Base-by-base conservation (phyloP, 2,113 vertebrate species). In the Argyrosomus japonicus region DNA sequence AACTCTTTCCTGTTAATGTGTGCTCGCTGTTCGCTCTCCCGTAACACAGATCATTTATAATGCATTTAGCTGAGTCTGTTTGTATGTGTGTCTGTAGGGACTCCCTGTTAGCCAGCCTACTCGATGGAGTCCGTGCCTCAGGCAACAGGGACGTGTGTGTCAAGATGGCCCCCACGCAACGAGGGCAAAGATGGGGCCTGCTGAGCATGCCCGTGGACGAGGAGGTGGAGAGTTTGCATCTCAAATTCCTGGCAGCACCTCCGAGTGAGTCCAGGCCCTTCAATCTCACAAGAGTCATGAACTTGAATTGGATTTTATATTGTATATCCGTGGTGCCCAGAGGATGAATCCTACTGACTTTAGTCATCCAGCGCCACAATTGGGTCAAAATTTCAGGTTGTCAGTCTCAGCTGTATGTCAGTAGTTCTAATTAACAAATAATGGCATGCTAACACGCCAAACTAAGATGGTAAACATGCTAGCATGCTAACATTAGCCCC, bases 121-220 rank as follows among this genome's bases (percentile, higher is more conserved):
- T 99, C 51, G 98, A 99, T 93, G 97, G 98, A 77, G 98, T 99
- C 45, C 96, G 98, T 85, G 98, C 98, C 2, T 99, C 98, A 71
- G 98, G 98, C 53, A 99, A 99, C 86, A 96, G 98, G 90, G 98
- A 99, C 75, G 97, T 99, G 56, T 99, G 98, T 91, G 98, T 99
- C 62, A 99, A 99, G 94, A 99, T 99, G 98, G 96, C 96, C 5
- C 89, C 97, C 40, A 99, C 98, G 0, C 96, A 96, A 17, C 96
- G 98, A 93, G 98, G 98, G 5, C 98, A 99, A 77, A 95, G 98
- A 11, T 99, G 98, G 98, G 98, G 98, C 3, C 93, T 99, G 17
- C 94, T 99, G 77, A 99, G 98, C 92, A 97, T 97, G 96, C 97
- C 98, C 4, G 98, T 99, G n/a, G 98, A 99, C 27, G 98, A 99